phyloP scores from a whole-genome alignment of 1,140 invertebrate species.

The Hirudo medicinalis region DNA sequence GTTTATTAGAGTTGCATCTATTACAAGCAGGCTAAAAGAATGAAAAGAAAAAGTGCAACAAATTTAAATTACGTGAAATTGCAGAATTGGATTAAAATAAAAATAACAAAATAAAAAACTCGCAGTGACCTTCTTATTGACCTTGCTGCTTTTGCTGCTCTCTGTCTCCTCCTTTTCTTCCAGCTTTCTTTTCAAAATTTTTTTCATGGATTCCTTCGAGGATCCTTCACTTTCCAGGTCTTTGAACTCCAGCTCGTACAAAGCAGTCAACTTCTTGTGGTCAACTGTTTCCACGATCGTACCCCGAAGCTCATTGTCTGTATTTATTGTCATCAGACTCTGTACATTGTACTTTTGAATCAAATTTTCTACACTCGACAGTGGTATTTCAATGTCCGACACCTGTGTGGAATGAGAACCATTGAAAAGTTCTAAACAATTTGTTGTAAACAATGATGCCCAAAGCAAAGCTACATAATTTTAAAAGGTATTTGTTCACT shows the following conservation, averaged over 20 bases:
- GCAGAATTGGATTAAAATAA: too few species aligned
- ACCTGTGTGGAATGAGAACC: too few species aligned
- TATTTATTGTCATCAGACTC: constrained; percentile 54
- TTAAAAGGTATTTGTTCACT: too few species aligned
- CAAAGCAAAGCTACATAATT: too few species aligned
- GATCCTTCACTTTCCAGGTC: background rate
- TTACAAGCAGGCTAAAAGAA: too few species aligned
- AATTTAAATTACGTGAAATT: too few species aligned
- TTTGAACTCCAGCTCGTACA: background rate
- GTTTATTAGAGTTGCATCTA: too few species aligned
- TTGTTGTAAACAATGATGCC: too few species aligned
- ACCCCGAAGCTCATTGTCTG: background rate
- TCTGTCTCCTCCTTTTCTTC: constrained; percentile 30
- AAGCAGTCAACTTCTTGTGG: constrained; percentile 10
- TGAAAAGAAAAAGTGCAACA: too few species aligned
- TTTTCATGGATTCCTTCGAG: background rate
- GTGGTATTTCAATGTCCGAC: too few species aligned
- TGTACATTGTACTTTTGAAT: constrained; percentile 75
- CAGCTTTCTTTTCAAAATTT: constrained; percentile 15
- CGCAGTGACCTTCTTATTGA: background rate
- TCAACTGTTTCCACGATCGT: constrained; percentile 8
- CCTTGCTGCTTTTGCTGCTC: background rate
- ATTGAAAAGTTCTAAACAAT: too few species aligned
- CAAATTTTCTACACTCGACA: constrained; percentile 52
- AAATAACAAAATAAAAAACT: too few species aligned